Base-by-base conservation (phyloP, 2,888 invertebrate genomes). In the Dicyrtoma fusca region DNA sequence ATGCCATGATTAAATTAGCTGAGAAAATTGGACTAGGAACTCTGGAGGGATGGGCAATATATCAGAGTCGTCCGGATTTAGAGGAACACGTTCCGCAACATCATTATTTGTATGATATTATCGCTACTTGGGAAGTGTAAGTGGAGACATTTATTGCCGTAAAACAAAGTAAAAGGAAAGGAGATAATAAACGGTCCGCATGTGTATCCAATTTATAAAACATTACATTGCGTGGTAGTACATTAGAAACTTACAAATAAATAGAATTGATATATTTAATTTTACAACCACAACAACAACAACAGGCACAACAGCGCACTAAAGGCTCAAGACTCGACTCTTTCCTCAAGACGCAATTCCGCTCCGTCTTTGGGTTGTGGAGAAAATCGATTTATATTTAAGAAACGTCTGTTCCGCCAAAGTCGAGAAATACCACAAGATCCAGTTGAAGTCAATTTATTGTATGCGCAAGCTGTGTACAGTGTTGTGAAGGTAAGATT, bases 401-500 rank as follows among this genome's bases (percentile, higher is more conserved):
- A 95, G 82, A 90, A 95, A 69, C 88, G 96, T 14, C 85, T 97
- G 66, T 97, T 95, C 85, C 90, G 92, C 81, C 91, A 92, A 76
- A 92, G 92, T 0, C 88, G 94, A 49, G 95, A 95, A 84, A 86
- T 96, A 68, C 95, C 95, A 8, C 95, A 95, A 84, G 97, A 97
- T 85, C 95, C 96, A 0, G 92, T 96, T 0, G 96, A 97, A 85
- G 93, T 96, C 14, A 95, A 94, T 81, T 88, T 97, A 83, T 86
- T 97, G 4, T 97, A 95, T 84, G 94, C 96, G 26, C 97, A 97
- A 85, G 96, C 95, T 72, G 96, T 97, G 10, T 92, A 96, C 82
- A 92, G 92, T 82, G 95, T 97, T 62, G 96, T 96, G 2, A 95
- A 95, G 89, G 95, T 94, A 86, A 76, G 77, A 34, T 34, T 34